Evolutionary conservation across 2,888 invertebrate genomes (phyloP).

Genomic region (Leucophora obtusa): DNA sequence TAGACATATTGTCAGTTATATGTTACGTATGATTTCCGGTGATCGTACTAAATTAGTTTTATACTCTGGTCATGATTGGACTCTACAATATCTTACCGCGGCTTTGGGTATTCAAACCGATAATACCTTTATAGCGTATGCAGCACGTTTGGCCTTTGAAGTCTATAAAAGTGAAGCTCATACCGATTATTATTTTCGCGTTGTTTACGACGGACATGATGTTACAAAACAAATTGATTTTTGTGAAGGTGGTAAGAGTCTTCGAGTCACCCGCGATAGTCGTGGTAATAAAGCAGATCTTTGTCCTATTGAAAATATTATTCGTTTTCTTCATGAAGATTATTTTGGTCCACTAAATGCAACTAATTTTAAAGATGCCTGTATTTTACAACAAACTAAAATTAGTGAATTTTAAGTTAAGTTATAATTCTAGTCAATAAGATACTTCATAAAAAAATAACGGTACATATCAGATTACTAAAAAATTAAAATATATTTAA

Average conservation of each 20-base stretch:
- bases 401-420: slow-evolving; percentile 74
- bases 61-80: slow-evolving; percentile 95
- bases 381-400: slow-evolving; percentile 79
- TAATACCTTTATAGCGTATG: slow-evolving; percentile 87
- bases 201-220: slow-evolving; percentile 92
- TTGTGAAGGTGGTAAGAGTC: slow-evolving; percentile 83
- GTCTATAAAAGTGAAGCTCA: slow-evolving; percentile 86
- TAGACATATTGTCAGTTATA: slow-evolving; percentile 88
- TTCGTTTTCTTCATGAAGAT: slow-evolving; percentile 91
- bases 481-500: slow-evolving; percentile 30
- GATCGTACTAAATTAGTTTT: slow-evolving; percentile 86
- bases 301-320: slow-evolving; percentile 92
- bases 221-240: slow-evolving; percentile 90
- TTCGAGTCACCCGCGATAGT: slow-evolving; percentile 80
- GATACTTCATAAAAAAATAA: slow-evolving; percentile 16
- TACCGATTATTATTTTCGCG: slow-evolving; percentile 87
- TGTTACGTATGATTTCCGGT: slow-evolving; percentile 89
- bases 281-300: slow-evolving; percentile 81
- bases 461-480: slow-evolving; percentile 63
- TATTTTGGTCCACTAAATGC: slow-evolving; percentile 90
- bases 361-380: slow-evolving; percentile 93
- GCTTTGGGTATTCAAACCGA: slow-evolving; percentile 84
- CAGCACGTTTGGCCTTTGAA: slow-evolving; percentile 92
- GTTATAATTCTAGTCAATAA: background rate
- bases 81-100: slow-evolving; percentile 89